Base-by-base conservation (phyloP, 2,797 vertebrate genomes). In the Epinephelus awoara region DNA sequence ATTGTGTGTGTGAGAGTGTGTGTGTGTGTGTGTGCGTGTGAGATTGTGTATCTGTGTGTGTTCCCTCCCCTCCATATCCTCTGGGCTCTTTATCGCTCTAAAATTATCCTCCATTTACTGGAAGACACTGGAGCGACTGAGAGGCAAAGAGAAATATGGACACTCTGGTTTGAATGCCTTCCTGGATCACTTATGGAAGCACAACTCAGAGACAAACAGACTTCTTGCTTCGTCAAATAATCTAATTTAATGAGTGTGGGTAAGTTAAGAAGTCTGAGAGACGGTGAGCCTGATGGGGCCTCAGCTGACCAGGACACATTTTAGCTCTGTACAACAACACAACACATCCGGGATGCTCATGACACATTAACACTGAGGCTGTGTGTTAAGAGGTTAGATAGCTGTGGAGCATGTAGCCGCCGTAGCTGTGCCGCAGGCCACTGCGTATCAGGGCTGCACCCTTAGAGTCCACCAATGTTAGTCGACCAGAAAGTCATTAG, bases 31-130 rank as follows among this genome's bases (percentile, higher is more conserved):
- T 34, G 50, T 63, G 55, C 56, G 69, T 72, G 56, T 38, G 67
- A 77, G 58, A 54, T 58, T 66, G 70, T 25, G 67, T 49, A 77
- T 29, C 67, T 68, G 70, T 66, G 76, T 76, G 25, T 71, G 54
- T 61, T 88, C 81, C 83, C 80, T 87, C 78, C 89, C 89, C 76
- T 89, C 46, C 34, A 91, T 87, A 90, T 91, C 87, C 88, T 93
- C 88, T 90, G 78, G 88, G 88, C 89, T 92, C 88, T 92, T 93
- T 92, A 93, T 94, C 76, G 87, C 92, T 93, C 94, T 92, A 92
- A 93, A 93, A 93, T 94, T 92, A 94, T 92, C 93, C 83, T 87
- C 89, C 82, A 88, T 94, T 94, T 94, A 94, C 92, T 91, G 93
- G 92, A 93, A 94, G 91, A 91, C 83, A 84, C 80, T 87, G 86